Conservation (phyloP, 2,888 invertebrate species). For the Beris chalybata region DNA sequence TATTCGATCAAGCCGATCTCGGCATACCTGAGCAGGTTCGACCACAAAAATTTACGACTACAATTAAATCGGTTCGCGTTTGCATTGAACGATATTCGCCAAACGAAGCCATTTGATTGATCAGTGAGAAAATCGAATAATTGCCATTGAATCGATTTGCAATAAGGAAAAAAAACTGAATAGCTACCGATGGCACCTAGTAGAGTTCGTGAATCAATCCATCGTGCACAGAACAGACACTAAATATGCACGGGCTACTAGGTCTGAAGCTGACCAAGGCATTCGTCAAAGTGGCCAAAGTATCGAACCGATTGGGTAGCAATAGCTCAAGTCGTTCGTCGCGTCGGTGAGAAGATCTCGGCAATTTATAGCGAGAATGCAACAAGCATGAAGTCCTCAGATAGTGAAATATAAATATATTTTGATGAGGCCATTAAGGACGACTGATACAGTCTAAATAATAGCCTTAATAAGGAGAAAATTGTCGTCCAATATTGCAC, state of each 20-base stretch:
- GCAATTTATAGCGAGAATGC: neutral
- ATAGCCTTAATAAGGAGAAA: constrained; percentile 13
- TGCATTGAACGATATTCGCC: constrained; percentile 8
- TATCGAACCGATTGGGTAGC: neutral
- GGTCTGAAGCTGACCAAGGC: neutral
- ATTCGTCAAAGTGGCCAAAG: neutral
- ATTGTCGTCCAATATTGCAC: constrained; percentile 15
- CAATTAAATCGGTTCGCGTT: constrained; percentile 23
- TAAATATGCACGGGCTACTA: constrained; percentile 11
- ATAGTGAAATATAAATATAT: constrained; percentile 3
- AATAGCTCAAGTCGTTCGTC: neutral
- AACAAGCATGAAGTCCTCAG: too few relatives aligned
- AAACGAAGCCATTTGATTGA: constrained; percentile 30
- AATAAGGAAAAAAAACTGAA: neutral
- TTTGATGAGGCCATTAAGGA: constrained; percentile 16
- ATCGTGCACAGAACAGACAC: constrained; percentile 23
- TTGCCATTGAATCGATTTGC: constrained; percentile 23
- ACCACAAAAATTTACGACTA: constrained; percentile 25
- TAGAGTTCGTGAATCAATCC: constrained; percentile 29
- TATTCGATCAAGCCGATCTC: constrained; percentile 6
- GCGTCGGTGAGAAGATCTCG: neutral
- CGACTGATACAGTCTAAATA: constrained; percentile 11
- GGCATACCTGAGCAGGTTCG: neutral
- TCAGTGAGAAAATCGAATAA: constrained; percentile 23
- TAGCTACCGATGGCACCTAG: constrained; percentile 18